Evolutionary conservation across 2,888 invertebrate species (phyloP).

Genomic region (Agrotis ipsilon): DNA sequence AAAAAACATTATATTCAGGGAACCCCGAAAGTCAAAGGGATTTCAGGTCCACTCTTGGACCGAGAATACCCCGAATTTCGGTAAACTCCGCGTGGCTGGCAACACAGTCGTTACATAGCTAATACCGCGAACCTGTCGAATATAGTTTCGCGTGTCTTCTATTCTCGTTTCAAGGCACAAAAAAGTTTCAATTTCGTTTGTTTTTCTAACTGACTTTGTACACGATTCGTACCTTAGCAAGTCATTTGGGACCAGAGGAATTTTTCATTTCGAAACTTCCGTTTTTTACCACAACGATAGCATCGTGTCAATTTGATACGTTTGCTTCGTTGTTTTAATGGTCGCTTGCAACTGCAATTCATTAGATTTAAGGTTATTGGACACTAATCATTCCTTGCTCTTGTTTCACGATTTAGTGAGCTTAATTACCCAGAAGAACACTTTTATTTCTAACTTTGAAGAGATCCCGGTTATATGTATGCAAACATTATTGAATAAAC

Average conservation of each 20-base stretch:
- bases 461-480: no score
- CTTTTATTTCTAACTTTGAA: no score
- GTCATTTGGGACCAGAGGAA: constrained; percentile 8
- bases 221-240: constrained; percentile 43
- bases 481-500: no score
- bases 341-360: no score
- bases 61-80: background rate
- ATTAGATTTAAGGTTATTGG: no score
- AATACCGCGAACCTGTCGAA: constrained; percentile 43
- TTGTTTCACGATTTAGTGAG: no score
- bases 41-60: no score
- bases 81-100: constrained; percentile 14
- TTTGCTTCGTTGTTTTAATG: background rate
- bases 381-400: no score
- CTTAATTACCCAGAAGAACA: no score
- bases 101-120: constrained; percentile 35
- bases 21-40: background rate
- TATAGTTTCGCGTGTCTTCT: constrained; percentile 55
- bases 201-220: constrained; percentile 51
- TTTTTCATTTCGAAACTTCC: background rate
- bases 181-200: constrained; percentile 55
- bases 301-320: background rate
- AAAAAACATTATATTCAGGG: background rate
- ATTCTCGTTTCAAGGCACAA: constrained; percentile 48
- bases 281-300: background rate